A percentile compares a stretch with the other conserved stretches of the same genome.
Evolutionary conservation across 30 jellyfish, hydroid and myxozoan genomes (phyloP).

Genomic region (Aurelia sp.): DNA sequence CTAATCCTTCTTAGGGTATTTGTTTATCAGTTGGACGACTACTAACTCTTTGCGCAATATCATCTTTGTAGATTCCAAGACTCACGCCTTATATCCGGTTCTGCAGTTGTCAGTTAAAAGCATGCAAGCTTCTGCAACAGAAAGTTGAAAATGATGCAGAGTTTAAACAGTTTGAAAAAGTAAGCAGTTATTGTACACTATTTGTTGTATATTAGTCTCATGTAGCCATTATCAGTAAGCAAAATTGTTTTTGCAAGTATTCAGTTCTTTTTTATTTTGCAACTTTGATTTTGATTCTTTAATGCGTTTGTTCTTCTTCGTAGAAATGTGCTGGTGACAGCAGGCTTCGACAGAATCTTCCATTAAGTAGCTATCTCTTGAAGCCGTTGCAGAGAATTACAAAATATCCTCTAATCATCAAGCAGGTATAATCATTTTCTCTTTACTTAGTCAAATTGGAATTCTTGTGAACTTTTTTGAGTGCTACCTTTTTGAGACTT

Average conservation of each 20-base stretch:
- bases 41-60: too few species aligned
- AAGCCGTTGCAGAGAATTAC: conserved; percentile 97
- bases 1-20: too few species aligned
- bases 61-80: conserved; percentile 78
- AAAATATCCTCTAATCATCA: conserved; percentile 86
- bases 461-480: too few species aligned
- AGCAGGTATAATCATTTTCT: conserved; percentile 50
- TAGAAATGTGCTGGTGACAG: conserved; percentile 99
- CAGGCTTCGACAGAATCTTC: conserved; percentile 90
- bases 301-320: not conserved
- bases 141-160: conserved; percentile 97
- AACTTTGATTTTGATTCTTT: not conserved
- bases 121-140: conserved; percentile 88
- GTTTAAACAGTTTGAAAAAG: conserved; percentile 93
- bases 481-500: too few species aligned
- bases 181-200: not conserved
- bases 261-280: not conserved
- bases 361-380: conserved; percentile 89
- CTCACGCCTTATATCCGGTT: conserved; percentile 96
- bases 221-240: too few species aligned
- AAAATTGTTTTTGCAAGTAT: not conserved
- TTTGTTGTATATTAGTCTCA: too few species aligned
- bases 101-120: conserved; percentile 98
- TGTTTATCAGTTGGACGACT: too few species aligned
- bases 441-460: too few species aligned